A percentile compares a stretch with the other conserved stretches of the same genome.
phyloP scores from a whole-genome alignment of 2,797 vertebrate species.

The Tenualosa ilisha region DNA sequence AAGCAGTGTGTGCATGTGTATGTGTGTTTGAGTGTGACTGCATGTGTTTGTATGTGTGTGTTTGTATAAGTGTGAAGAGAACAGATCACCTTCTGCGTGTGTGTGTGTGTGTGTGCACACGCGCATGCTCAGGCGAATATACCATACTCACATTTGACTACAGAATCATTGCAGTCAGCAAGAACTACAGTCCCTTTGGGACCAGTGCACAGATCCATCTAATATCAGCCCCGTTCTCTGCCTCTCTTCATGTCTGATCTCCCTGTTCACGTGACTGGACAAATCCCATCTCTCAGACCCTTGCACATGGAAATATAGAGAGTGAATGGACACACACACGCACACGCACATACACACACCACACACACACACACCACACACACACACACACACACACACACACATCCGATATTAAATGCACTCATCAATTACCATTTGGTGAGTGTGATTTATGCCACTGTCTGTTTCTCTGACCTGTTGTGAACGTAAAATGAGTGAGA shows the following conservation, averaged over 20 bases:
- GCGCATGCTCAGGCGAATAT: background rate
- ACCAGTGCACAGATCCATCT: conserved; percentile 9
- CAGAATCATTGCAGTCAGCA: conserved; percentile 49
- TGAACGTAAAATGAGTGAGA: background rate
- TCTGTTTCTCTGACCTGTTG: conserved; percentile 64
- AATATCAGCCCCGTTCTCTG: too few relatives aligned
- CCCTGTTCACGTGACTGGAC: too few relatives aligned
- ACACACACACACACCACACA: background rate
- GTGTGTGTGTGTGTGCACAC: background rate
- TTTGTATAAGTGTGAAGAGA: background rate
- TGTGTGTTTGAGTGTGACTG: background rate
- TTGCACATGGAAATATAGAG: too few relatives aligned
- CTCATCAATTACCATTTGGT: conserved; percentile 62
- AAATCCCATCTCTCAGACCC: too few relatives aligned
- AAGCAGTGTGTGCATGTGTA: background rate
- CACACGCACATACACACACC: too few relatives aligned
- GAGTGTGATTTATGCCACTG: conserved; percentile 63
- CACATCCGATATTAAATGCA: conserved; percentile 56
- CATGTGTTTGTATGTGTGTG: background rate
- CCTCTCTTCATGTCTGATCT: too few relatives aligned
- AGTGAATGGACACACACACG: background rate
- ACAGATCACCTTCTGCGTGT: background rate
- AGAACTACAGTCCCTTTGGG: conserved; percentile 34
- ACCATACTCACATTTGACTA: conserved; percentile 33
- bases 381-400: background rate